Conservation (phyloP, 2,797 vertebrate species). For the Crax fasciolata region DNA sequence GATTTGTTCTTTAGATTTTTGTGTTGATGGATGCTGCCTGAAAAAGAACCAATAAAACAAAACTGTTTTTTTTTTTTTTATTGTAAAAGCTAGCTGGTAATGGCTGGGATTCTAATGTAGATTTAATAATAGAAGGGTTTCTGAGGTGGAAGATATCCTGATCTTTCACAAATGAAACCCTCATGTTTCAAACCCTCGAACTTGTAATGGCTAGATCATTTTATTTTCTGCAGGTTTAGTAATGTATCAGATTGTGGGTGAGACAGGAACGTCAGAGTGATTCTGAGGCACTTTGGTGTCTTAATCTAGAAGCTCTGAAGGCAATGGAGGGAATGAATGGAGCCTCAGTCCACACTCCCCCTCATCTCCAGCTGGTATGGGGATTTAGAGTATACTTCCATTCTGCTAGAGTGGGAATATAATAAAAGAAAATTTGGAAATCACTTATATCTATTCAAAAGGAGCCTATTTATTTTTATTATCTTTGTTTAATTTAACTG, state of each 20-base stretch:
- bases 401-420: background rate
- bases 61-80: background rate
- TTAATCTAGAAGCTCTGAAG: background rate
- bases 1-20: background rate
- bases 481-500: constrained; percentile 20
- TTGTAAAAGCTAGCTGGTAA: background rate
- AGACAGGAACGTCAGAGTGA: background rate
- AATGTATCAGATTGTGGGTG: background rate
- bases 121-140: background rate
- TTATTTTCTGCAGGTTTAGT: background rate
- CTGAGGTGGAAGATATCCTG: background rate
- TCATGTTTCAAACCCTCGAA: background rate
- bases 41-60: background rate
- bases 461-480: background rate
- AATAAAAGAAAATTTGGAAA: background rate
- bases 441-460: background rate
- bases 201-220: background rate
- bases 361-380: background rate
- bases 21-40: background rate
- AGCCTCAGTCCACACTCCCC: background rate
- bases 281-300: background rate
- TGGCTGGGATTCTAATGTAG: background rate
- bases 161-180: background rate
- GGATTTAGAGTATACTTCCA: background rate
- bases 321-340: background rate